phyloP scores from a whole-genome alignment of 2,113 vertebrate genomes.

The Atherinomorus stipes region DNA sequence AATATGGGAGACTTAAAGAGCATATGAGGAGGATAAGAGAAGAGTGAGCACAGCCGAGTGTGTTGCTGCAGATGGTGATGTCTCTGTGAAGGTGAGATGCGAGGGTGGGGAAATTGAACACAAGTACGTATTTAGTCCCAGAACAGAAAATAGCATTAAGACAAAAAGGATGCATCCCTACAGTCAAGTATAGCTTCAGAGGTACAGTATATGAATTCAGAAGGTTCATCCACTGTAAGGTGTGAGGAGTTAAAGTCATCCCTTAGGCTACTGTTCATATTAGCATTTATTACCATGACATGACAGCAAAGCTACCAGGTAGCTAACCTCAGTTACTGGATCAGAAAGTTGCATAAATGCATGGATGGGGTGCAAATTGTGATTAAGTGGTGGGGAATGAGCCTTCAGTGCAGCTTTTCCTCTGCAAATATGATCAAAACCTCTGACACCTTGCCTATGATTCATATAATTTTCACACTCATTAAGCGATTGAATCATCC shows the following conservation, averaged over 20 bases:
- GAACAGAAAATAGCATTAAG: constrained; percentile 29
- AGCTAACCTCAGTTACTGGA: constrained; percentile 13
- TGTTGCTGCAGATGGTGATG: constrained; percentile 50
- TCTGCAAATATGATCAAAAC: background rate
- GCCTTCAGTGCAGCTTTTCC: background rate
- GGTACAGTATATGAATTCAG: constrained; percentile 19
- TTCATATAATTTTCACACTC: background rate
- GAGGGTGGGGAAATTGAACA: constrained; percentile 39
- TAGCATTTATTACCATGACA: constrained; percentile 30
- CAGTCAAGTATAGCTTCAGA: background rate
- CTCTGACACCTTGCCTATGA: background rate
- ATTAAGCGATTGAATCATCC: background rate
- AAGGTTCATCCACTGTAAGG: constrained; percentile 10
- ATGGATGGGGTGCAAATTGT: background rate
- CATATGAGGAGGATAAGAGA: constrained; percentile 28
- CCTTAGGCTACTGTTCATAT: constrained; percentile 34
- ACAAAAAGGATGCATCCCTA: constrained; percentile 23
- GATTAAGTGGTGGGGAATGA: background rate
- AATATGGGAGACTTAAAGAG: constrained; percentile 24
- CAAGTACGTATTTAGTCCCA: constrained; percentile 21
- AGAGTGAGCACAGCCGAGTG: constrained; percentile 27
- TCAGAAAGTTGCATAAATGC: constrained; percentile 9
- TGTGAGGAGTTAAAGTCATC: constrained; percentile 31
- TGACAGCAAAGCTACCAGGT: constrained; percentile 2
- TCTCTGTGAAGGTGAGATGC: constrained; percentile 56